phyloP scores from a whole-genome alignment of 2,113 vertebrate genomes.

The Ramphastos sulfuratus region DNA sequence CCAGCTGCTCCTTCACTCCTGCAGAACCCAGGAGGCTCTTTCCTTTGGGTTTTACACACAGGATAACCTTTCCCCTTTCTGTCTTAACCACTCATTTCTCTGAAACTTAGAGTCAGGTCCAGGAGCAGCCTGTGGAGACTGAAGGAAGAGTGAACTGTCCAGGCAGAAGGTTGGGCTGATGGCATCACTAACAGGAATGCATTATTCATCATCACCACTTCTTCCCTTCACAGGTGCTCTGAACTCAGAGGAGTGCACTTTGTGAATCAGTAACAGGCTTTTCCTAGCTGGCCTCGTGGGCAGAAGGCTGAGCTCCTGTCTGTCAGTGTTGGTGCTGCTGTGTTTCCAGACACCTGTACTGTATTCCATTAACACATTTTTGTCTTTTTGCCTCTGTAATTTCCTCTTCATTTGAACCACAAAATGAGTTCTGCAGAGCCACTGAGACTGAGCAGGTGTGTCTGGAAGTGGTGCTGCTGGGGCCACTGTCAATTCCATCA shows the following conservation, averaged over 20 bases:
- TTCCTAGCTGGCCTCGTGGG: not conserved
- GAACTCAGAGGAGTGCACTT: constrained; percentile 14
- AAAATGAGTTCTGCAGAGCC: not conserved
- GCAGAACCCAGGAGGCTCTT: not conserved
- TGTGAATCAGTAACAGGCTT: constrained; percentile 47
- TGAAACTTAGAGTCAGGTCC: not conserved
- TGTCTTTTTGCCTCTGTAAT: not conserved
- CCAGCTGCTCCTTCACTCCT: not conserved
- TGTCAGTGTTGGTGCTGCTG: not conserved
- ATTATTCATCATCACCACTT: constrained; percentile 54
- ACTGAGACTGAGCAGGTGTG: not conserved
- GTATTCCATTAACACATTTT: not conserved
- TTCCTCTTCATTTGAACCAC: not conserved
- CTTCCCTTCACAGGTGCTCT: not conserved
- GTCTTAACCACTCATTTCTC: not conserved
- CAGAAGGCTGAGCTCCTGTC: not conserved
- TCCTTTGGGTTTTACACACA: not conserved
- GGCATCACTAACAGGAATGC: not conserved
- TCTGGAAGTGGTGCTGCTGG: not conserved
- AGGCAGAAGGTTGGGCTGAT: constrained; percentile 9
- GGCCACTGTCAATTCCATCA: not conserved
- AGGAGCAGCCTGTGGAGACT: not conserved
- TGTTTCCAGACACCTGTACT: not conserved
- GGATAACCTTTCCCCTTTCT: not conserved
- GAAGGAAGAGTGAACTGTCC: not conserved